Base-by-base conservation (phyloP, 2,888 invertebrate species). In the Lepidocyrtinus sp. region DNA sequence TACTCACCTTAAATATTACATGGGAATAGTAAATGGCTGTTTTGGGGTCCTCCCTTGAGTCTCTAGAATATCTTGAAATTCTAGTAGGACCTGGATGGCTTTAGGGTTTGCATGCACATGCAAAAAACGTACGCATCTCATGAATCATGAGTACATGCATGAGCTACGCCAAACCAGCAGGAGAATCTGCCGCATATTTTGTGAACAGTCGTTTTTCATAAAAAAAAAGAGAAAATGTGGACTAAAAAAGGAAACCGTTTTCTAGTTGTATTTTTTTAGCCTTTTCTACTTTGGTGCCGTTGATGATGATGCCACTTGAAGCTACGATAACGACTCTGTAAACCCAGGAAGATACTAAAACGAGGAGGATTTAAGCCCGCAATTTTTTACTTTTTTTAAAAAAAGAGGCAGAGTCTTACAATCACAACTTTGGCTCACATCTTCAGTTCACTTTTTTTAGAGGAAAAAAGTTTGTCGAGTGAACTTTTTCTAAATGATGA, bases 1-100 rank as follows among this genome's bases (percentile, higher is more conserved):
- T 63, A 25, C 46, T 67, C 50, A 50, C 50, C 5, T 36, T 12
- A 50, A 50, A 50, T 50, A 50, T 50, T 50, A n/a, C 50, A 50
- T 50, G 17, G 50, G 15, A 2, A 36, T 36, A 36, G 5, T 50
- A n/a, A 50, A n/a, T 15, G 50, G 36, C 15, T 50, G n/a, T 50
- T 50, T 12, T 7, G 50, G n/a, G 50, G 50, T 50, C 50, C n/a
- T n/a, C n/a, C n/a, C 50, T 50, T 15, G 17, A 50, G 17, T 12
- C 12, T 50, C 50, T 50, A 17, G 50, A 50, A 17, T 50, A 12
- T 12, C 12, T 36, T 36, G 36, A 5, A 36, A n/a, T n/a, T n/a
- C n/a, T n/a, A 36, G 36, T n/a, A 36, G 36, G 36, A 7, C 12
- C 12, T 36, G 36, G 5, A 36, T 36, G 36, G 5, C 12, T 36